Base-by-base conservation (phyloP, 2,888 invertebrate species). In the Actias luna region DNA sequence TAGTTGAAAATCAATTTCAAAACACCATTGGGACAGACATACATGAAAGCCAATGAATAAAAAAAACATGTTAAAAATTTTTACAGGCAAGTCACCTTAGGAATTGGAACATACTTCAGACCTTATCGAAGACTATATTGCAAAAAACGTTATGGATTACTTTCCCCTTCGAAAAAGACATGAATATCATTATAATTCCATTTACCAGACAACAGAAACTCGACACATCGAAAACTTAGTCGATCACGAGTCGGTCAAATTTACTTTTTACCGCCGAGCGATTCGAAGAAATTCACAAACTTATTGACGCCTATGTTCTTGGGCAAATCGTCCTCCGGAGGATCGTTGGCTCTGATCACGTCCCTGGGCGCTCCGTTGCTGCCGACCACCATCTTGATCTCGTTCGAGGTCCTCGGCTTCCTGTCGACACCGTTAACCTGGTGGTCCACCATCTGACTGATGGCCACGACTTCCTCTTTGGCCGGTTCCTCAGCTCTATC, bases 281-380 rank as follows among this genome's bases (percentile, higher is more conserved):
- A 90, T 67, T 92, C 92, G 61, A 92, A 92, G 79, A 92, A 92
- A 69, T 91, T 92, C 0, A 92, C 92, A 65, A 92, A 92, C 65
- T 91, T 92, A 65, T 92, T 92, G 0, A 92, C 92, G 0, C 92
- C 92, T 69, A 92, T 92, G 46, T 92, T 92, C 60, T 92, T 92
- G 2, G 92, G 92, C 10, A 92, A 67, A 70, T 92, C 92, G 27
- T 92, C 92, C 71, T 92, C 92, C 0, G 92, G 92, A 0, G 92
- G 92, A 50, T 92, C 92, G 42, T 91, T 92, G 0, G 92, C 92
- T 36, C 92, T 80, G 3, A 92, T 91, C 0, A 92, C 91, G 18
- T 92, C 92, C 66, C 84, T 88, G 0, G 92, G 87, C 0, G 74
- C 78, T 0, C 87, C 85, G 61, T 89, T 90, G 0, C 79, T 71